Conservation (phyloP, 2,113 vertebrate genomes). For the Bos javanicus region DNA sequence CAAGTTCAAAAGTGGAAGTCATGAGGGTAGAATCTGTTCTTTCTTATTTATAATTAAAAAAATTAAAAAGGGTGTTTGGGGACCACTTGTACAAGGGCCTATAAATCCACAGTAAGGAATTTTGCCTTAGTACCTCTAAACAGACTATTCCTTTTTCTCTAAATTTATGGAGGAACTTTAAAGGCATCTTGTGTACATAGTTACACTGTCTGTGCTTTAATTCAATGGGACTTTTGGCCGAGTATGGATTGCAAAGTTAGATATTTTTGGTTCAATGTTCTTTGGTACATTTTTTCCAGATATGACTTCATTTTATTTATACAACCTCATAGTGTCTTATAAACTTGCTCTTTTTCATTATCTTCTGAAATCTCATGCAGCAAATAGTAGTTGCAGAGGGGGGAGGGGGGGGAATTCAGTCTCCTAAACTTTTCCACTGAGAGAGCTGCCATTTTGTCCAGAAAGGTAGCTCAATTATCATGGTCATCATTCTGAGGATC, state of each 20-base stretch:
- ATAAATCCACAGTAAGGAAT: slow-evolving; percentile 56
- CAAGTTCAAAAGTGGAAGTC: background rate
- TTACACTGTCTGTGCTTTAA: slow-evolving; percentile 39
- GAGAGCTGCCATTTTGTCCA: background rate
- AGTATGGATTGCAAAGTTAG: background rate
- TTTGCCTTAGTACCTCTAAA: slow-evolving; percentile 35
- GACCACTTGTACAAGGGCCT: slow-evolving; percentile 51
- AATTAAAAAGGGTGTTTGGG: slow-evolving; percentile 47
- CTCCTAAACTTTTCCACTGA: background rate
- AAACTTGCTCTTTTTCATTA: slow-evolving; percentile 32
- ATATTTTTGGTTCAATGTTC: slow-evolving; percentile 13
- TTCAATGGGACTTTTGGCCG: slow-evolving; percentile 28
- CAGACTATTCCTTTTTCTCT: slow-evolving; percentile 47
- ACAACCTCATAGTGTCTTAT: slow-evolving; percentile 3
- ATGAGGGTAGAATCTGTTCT: slow-evolving; percentile 61
- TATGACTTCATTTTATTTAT: slow-evolving; percentile 58
- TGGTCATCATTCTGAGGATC: background rate
- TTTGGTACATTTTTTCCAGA: slow-evolving; percentile 37
- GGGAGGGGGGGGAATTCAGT: background rate
- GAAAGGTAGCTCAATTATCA: background rate
- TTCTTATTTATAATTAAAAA: slow-evolving; percentile 67
- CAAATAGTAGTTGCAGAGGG: background rate
- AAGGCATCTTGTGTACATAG: slow-evolving; percentile 63
- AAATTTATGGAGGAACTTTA: slow-evolving; percentile 64
- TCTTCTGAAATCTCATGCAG: slow-evolving; percentile 12